Conservation (phyloP, 2,888 invertebrate species). For the Heteromurus nitidus region DNA sequence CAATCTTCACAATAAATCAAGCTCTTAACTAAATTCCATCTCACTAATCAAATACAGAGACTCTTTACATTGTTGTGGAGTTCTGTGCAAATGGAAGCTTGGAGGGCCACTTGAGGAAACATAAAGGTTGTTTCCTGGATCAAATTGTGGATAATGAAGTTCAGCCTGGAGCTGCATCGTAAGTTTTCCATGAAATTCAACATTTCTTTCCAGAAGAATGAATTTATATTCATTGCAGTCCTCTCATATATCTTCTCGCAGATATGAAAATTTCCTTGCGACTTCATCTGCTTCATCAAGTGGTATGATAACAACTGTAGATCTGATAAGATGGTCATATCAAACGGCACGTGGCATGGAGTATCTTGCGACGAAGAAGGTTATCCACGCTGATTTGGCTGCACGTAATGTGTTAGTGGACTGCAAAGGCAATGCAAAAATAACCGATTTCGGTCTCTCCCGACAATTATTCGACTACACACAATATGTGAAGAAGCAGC, state of each 20-base stretch:
- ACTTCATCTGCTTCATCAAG: neutral
- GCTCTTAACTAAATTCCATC: neutral
- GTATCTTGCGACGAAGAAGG: constrained; percentile 63
- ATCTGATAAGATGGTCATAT: constrained; percentile 57
- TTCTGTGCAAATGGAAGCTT: constrained; percentile 65
- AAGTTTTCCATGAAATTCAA: neutral
- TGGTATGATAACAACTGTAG: constrained; percentile 5
- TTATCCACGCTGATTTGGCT: constrained; percentile 66
- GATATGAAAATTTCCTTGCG: constrained; percentile 25
- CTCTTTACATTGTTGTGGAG: constrained; percentile 67
- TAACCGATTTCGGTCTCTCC: constrained; percentile 67
- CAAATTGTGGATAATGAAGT: constrained; percentile 57
- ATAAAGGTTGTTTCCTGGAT: constrained; percentile 39
- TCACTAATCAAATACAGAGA: constrained; percentile 44
- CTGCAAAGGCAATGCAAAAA: constrained; percentile 50
- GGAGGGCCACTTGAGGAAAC: constrained; percentile 55
- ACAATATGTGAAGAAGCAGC: constrained; percentile 65
- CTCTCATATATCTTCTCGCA: neutral
- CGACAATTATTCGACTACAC: constrained; percentile 64
- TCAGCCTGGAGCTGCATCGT: neutral
- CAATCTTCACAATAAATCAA: neutral
- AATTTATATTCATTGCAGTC: neutral
- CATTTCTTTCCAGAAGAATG: neutral
- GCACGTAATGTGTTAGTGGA: constrained; percentile 61
- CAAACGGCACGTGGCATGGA: constrained; percentile 65